phyloP scores from a whole-genome alignment of 2,888 invertebrate genomes.

The Dryadula phaetusa region DNA sequence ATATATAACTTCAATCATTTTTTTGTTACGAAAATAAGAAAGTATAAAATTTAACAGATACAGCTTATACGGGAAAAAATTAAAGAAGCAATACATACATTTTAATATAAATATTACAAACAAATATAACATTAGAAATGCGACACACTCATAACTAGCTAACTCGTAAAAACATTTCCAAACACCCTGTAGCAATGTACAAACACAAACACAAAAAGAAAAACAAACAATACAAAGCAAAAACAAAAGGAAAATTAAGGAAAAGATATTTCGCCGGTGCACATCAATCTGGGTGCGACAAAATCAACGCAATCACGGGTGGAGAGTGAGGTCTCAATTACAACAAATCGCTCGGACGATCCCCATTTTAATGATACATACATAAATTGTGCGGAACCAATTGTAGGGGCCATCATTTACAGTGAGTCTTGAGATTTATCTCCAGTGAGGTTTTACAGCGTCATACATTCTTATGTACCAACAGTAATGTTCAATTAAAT shows the following conservation, averaged over 20 bases:
- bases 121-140: too few relatives aligned
- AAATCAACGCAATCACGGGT: constrained; percentile 26
- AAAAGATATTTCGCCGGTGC: too few relatives aligned
- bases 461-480: neutral
- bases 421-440: constrained; percentile 26
- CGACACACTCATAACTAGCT: too few relatives aligned
- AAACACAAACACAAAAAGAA: neutral
- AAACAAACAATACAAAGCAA: neutral
- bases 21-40: too few relatives aligned
- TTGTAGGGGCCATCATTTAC: constrained; percentile 39
- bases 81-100: too few relatives aligned
- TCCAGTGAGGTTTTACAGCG: constrained; percentile 10
- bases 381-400: constrained; percentile 40
- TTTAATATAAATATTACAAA: too few relatives aligned
- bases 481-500: neutral
- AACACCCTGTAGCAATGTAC: too few relatives aligned
- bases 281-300: constrained; percentile 13
- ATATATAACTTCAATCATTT: too few relatives aligned
- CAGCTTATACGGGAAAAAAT: too few relatives aligned
- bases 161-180: too few relatives aligned
- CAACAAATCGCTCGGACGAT: constrained; percentile 35
- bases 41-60: too few relatives aligned
- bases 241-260: neutral
- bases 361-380: constrained; percentile 36
- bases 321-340: constrained; percentile 14